These are phyloP conservation scores for Brachyopa scutellaris DNA, from an alignment of 2,888 invertebrate species.

Conservation along the genomic window DNA sequence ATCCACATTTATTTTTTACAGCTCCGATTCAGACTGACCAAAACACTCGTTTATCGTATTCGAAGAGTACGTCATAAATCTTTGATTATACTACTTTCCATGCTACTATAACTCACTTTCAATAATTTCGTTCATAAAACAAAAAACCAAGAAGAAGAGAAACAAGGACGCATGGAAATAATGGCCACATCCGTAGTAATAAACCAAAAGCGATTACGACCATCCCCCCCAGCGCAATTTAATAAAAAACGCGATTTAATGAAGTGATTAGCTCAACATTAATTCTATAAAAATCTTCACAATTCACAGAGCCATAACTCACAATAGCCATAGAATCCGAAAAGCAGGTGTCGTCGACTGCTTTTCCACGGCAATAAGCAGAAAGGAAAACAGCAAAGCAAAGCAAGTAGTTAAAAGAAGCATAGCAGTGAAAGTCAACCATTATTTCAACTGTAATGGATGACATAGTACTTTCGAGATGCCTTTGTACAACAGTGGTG, in stretches of 20 bases:
- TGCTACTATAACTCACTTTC: neutral
- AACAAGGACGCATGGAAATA: neutral
- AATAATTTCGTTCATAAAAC: too few species aligned
- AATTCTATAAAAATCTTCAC: neutral
- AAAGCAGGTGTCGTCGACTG: constrained; percentile 7
- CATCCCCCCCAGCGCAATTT: neutral
- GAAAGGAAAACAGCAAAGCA: neutral
- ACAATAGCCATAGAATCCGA: neutral
- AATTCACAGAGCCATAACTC: constrained; percentile 3
- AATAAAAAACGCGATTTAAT: constrained; percentile 38
- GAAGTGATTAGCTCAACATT: constrained; percentile 41
- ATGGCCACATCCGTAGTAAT: neutral
- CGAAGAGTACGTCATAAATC: neutral
- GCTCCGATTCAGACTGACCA: neutral
- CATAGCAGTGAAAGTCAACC: neutral
- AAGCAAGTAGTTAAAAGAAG: constrained; percentile 1
- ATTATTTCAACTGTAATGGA: constrained; percentile 7
- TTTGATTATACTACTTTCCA: neutral
- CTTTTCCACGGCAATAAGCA: neutral
- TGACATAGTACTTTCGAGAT: neutral
- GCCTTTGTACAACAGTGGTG: neutral
- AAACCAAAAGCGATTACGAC: constrained; percentile 12
- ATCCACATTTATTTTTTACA: too few species aligned
- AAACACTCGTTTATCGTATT: neutral
- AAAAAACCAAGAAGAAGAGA: too few species aligned